These are phyloP conservation scores for Knipowitschia caucasica DNA, from an alignment of 2,797 vertebrate species.

Conservation along the genomic window DNA sequence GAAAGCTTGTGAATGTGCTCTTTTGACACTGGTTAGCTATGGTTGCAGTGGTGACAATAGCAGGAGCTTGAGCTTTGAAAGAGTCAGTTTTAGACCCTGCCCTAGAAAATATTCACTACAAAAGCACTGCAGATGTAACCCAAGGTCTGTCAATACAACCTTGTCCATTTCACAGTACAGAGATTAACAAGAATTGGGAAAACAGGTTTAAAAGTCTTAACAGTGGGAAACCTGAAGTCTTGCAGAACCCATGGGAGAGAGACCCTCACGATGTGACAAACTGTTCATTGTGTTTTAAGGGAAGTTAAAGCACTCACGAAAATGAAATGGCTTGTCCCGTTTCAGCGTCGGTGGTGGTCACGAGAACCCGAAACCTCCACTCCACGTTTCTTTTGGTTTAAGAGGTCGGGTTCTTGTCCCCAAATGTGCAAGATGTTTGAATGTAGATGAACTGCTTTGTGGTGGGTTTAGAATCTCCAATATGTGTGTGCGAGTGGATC, in stretches of 20 bases:
- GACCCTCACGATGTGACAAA: conserved; percentile 22
- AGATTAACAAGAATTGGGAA: conserved; percentile 30
- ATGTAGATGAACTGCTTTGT: not conserved
- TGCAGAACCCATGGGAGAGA: conserved; percentile 20
- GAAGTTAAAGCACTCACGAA: conserved; percentile 27
- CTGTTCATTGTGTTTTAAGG: conserved; percentile 28
- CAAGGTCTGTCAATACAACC: conserved; percentile 75
- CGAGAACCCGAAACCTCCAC: conserved; percentile 19
- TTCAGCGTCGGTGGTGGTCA: conserved; percentile 37
- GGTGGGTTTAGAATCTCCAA: not conserved
- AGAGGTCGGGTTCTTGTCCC: not conserved
- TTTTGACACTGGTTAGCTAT: conserved; percentile 70
- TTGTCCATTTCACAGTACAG: conserved; percentile 58
- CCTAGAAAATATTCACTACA: conserved; percentile 74
- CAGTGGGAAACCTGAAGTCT: conserved; percentile 33
- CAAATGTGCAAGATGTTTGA: not conserved
- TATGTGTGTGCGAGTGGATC: no score
- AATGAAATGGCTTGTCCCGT: conserved; percentile 37
- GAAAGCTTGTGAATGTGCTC: conserved; percentile 65
- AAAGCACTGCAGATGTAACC: conserved; percentile 78
- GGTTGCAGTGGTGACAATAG: conserved; percentile 72
- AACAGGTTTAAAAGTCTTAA: conserved; percentile 13
- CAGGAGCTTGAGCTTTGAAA: conserved; percentile 68
- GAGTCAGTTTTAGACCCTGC: conserved; percentile 57
- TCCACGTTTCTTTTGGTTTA: conserved; percentile 22